Evolutionary conservation across 2,797 vertebrate species (phyloP), one percentile per base, ranked within the genome.

Genomic region (Mionectes olivaceus): DNA sequence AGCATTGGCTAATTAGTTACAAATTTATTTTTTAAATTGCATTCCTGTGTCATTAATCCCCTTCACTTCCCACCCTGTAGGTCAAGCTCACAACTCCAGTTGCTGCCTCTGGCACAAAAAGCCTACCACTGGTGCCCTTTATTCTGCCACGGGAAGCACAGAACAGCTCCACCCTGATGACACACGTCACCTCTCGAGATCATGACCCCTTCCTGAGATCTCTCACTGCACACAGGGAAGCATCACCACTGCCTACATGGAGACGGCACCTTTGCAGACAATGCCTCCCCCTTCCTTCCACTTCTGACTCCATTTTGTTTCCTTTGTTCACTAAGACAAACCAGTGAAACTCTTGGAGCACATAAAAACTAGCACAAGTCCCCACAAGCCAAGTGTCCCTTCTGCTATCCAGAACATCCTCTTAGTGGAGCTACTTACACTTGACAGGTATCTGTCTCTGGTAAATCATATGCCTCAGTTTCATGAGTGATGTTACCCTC

Each of bases 211-310:
- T 21, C 32, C 28, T 14, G 59, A 46, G 35, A 39, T 3, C 11
- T 18, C 46, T 73, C 65, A 27, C 17, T 19, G 19, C 30, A 23
- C 30, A 11, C 23, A 12, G 27, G 5, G 35, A 7, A 9, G 3
- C 53, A 39, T 32, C 47, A 30, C 32, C 4, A 5, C 10, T 1
- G 1, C 43, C 37, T 19, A 7, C 33, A 16, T 0, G 0, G 28
- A 61, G 47, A 22, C 22, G n/a, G 49, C 0, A 0, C 10, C 18
- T 53, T 9, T 25, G 44, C 19, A 55, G 23, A n/a, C 41, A 52
- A 21, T 1, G 0, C 23, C 11, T 28, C 11, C 18, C 15, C 4
- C 9, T 47, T 47, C 46, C 50, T 73, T 28, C 22, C 14, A 5
- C 19, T 83, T 70, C 52, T 78, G 27, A 63, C 21, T 63, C 70